Conservation (phyloP, 2,113 vertebrate species). For the Hemibagrus wyckioides region DNA sequence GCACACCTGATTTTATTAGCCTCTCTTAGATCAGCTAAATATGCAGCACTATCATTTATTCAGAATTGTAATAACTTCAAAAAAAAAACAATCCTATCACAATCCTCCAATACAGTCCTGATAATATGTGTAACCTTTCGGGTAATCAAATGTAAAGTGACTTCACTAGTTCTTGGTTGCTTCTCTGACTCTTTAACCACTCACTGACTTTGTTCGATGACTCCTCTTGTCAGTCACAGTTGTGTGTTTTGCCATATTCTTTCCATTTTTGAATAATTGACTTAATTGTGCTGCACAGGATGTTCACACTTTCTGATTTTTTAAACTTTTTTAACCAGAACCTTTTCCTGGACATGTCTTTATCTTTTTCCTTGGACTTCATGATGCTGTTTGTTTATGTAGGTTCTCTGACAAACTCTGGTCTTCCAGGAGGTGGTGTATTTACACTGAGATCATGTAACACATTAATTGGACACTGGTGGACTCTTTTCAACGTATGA, state of each 20-base stretch:
- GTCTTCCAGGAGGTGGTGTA: background rate
- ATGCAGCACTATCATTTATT: background rate
- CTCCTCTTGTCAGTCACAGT: background rate
- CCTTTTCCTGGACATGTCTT: background rate
- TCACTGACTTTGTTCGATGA: background rate
- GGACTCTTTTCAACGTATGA: background rate
- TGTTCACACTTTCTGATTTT: background rate
- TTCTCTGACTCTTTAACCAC: background rate
- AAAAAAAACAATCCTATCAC: background rate
- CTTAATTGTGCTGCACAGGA: background rate
- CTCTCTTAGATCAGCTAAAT: background rate
- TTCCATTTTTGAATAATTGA: background rate
- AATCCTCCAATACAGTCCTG: background rate
- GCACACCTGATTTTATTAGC: constrained; percentile 16
- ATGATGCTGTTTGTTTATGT: background rate
- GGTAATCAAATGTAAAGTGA: background rate
- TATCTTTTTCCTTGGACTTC: background rate
- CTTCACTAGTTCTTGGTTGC: background rate
- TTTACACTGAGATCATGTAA: background rate
- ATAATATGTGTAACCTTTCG: background rate
- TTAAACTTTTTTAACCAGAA: background rate
- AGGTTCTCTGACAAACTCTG: background rate
- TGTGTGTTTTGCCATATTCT: background rate
- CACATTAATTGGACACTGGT: background rate
- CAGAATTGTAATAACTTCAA: background rate